Percentiles rank a stretch among this genome's conserved stretches.
phyloP scores from a whole-genome alignment of 2,797 vertebrate genomes.

The Psittacula derbiana region DNA sequence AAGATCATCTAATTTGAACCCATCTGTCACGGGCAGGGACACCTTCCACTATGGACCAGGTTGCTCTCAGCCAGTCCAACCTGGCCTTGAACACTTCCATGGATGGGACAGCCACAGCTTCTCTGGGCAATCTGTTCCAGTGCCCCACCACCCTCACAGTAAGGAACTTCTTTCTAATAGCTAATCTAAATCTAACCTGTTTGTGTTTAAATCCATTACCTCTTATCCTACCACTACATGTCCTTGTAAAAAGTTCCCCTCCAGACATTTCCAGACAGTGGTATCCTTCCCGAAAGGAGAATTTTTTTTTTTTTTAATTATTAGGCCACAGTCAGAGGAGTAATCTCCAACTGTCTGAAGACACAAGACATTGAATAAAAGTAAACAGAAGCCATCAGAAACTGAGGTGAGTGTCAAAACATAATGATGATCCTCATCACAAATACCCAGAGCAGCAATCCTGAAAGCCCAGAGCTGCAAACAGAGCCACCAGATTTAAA shows the following conservation, averaged over 20 bases:
- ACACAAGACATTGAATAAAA: neutral
- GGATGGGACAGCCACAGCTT: neutral
- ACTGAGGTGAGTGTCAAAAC: neutral
- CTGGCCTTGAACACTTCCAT: neutral
- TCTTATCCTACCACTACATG: neutral
- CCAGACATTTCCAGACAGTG: neutral
- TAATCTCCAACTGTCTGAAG: neutral
- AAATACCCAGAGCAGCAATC: neutral
- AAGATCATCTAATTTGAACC: neutral
- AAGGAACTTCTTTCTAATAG: neutral
- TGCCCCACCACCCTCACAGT: neutral
- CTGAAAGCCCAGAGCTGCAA: neutral
- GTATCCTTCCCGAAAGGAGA: neutral
- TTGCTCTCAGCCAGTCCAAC: neutral
- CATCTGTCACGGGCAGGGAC: neutral
- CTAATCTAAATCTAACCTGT: neutral
- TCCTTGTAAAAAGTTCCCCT: neutral
- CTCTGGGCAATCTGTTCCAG: neutral
- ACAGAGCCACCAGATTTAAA: neutral
- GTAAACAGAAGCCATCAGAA: neutral
- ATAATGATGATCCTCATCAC: neutral
- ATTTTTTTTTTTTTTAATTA: neutral
- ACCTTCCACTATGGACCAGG: neutral
- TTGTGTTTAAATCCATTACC: neutral
- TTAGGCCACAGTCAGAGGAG: neutral